Evolutionary conservation across 1,140 invertebrate genomes (phyloP), one percentile per base, ranked within the genome.

Genomic region (Drosophila pseudoananassae): DNA sequence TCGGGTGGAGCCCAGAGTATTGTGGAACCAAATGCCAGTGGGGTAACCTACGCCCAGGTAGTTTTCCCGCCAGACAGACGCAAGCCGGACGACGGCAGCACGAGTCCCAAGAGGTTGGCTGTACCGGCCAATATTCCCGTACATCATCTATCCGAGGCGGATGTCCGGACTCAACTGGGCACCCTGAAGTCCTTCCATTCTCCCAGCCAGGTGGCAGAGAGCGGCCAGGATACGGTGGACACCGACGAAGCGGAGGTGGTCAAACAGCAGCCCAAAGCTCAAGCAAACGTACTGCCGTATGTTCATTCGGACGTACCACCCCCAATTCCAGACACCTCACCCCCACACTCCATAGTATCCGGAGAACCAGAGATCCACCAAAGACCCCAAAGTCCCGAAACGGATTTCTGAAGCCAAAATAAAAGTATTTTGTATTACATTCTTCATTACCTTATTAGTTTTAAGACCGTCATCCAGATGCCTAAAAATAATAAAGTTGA

Each of bases 41-140:
- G 90, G 1, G 82, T 91, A 1, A 91, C 90, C 46, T 91, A 91
- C 51, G 90, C 90, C 0, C 90, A 91, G 54, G 90, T 91, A 0
- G 71, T 91, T 27, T 91, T 91, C 15, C 90, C 90, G 10, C 90
- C 90, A 0, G 90, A 91, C 29, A 90, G 75, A 58, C 82, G 74
- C 50, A 91, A 90, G 63, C 70, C 68, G 0, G 71, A 74, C 10
- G 85, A 91, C 23, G 90, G 90, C 15, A 85, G 57, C 50, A 73
- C 75, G 5, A 90, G 85, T 50, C 90, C 90, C 6, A 91, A 91
- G 46, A 77, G 87, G 0, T 57, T 91, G 52, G 87, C 90, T 0
- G 90, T 90, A 8, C 83, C 83, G 0, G 87, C 90, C 3, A 84
- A 91, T 68, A 90, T 91, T 1, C 90, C 90, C 6, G 8, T 91